Evolutionary conservation across 37 sponge, comb jelly and placozoan genomes (phyloP).

Genomic region (Dysidea cf. avara): DNA sequence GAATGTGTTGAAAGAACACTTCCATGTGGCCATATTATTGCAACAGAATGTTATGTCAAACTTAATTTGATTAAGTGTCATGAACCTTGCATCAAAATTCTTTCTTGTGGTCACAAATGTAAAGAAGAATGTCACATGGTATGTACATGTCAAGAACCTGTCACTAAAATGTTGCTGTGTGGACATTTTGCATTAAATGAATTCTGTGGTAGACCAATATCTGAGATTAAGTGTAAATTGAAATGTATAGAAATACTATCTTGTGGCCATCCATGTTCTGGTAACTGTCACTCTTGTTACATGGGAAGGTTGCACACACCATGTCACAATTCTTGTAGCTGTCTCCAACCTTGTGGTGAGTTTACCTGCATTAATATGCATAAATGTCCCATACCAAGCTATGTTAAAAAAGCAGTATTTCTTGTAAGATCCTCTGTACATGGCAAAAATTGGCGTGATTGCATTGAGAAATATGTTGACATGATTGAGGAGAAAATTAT

Average conservation of each 20-base stretch:
- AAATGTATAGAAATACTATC: conserved; percentile 40
- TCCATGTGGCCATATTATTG: conserved; percentile 64
- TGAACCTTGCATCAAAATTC: conserved; percentile 41
- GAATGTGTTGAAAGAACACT: too few relatives aligned
- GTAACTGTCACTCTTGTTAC: conserved; percentile 65
- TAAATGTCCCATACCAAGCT: too few relatives aligned
- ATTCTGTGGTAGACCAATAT: conserved; percentile 15
- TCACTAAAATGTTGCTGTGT: conserved; percentile 48
- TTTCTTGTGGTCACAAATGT: conserved; percentile 81
- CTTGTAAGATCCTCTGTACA: too few relatives aligned
- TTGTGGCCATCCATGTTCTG: conserved; percentile 75
- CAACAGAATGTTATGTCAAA: conserved; percentile 33
- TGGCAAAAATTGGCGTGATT: too few relatives aligned
- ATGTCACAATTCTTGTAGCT: conserved; percentile 56
- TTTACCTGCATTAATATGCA: conserved; percentile 57
- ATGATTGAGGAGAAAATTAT: too few relatives aligned
- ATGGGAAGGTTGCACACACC: conserved; percentile 72
- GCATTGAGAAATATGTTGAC: too few relatives aligned
- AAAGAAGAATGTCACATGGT: conserved; percentile 53
- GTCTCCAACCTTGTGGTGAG: conserved; percentile 73
- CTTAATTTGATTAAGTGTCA: conserved; percentile 30
- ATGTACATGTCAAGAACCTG: conserved; percentile 36
- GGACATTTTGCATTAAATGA: conserved; percentile 54
- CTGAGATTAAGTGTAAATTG: conserved; percentile 23
- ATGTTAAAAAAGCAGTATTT: too few relatives aligned